Evolutionary conservation across 2,113 vertebrate genomes (phyloP).

Genomic region (Myotis lucifugus): DNA sequence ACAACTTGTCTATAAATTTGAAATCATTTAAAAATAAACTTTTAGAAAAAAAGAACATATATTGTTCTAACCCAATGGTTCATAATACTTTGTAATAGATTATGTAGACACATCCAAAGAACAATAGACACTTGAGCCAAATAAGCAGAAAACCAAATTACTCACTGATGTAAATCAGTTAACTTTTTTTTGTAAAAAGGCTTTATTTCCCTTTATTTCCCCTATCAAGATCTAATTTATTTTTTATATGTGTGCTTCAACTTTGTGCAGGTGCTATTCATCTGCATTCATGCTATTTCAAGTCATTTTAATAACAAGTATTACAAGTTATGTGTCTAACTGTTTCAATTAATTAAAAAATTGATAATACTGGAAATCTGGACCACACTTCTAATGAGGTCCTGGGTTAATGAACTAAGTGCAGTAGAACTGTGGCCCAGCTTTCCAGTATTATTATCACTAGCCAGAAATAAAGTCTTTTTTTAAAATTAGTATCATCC

Average conservation of each 20-base stretch:
- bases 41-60: background rate
- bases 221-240: background rate
- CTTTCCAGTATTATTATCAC: background rate
- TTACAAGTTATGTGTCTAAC: background rate
- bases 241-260: background rate
- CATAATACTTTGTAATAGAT: constrained; percentile 7
- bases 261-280: background rate
- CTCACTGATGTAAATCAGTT: background rate
- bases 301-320: constrained; percentile 10
- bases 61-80: background rate
- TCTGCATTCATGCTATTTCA: background rate
- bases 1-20: background rate
- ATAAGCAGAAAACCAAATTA: background rate
- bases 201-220: background rate
- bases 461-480: background rate
- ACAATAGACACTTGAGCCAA: background rate
- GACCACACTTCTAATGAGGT: background rate
- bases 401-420: background rate
- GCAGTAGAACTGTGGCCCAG: background rate
- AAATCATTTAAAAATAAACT: constrained; percentile 1
- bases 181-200: background rate
- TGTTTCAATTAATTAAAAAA: constrained; percentile 27
- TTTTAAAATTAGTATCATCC: background rate
- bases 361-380: background rate
- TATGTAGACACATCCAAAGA: background rate